Conservation (phyloP, 2,113 vertebrate species). For the Brachypteracias leptosomus region DNA sequence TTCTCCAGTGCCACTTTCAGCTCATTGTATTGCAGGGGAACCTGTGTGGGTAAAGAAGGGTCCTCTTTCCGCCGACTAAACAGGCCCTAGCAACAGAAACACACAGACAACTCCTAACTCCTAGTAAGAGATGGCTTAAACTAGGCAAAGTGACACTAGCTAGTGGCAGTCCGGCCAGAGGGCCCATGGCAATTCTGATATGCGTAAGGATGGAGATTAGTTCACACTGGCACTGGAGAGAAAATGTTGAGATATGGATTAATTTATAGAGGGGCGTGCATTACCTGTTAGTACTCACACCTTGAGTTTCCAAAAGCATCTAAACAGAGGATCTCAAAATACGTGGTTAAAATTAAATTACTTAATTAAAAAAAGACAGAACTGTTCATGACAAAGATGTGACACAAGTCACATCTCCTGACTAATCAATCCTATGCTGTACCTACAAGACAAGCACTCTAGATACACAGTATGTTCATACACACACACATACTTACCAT, state of each 20-base stretch:
- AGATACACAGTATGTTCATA: neutral
- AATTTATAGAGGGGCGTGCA: neutral
- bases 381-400: neutral
- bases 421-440: neutral
- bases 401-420: neutral
- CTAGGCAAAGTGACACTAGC: conserved; percentile 71
- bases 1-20: conserved; percentile 97
- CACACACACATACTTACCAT: neutral
- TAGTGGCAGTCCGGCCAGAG: conserved; percentile 61
- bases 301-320: conserved; percentile 43
- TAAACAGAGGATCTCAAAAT: conserved; percentile 65
- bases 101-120: conserved; percentile 86
- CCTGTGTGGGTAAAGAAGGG: conserved; percentile 90
- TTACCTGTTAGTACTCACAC: conserved; percentile 38
- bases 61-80: conserved; percentile 97
- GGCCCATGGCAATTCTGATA: conserved; percentile 69
- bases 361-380: conserved; percentile 23
- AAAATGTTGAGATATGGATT: conserved; percentile 14
- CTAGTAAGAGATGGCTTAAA: conserved; percentile 75
- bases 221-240: conserved; percentile 65
- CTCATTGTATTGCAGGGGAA: conserved; percentile 97
- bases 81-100: conserved; percentile 89
- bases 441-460: neutral
- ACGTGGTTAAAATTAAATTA: conserved; percentile 10
- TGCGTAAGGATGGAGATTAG: conserved; percentile 49